Percentiles rank a stretch among this genome's conserved stretches.
Conservation (phyloP, 2,113 vertebrate species). For the Mormyrus lacerda region DNA sequence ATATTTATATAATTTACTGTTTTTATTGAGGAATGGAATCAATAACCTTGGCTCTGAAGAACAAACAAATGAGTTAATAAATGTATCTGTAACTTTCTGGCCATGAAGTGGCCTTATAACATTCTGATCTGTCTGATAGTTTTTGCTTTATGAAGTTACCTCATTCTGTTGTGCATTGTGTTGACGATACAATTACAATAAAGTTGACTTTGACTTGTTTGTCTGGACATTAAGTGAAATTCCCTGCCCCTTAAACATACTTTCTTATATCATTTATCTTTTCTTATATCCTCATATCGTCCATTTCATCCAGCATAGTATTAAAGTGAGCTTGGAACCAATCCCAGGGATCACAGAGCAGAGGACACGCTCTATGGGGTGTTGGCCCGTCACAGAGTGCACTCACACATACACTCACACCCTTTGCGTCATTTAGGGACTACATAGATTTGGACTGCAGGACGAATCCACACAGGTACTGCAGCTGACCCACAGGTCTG, state of each 20-base stretch:
- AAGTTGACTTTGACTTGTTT: background rate
- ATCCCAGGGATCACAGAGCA: background rate
- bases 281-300: background rate
- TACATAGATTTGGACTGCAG: background rate
- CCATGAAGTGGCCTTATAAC: background rate
- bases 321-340: background rate
- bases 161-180: background rate
- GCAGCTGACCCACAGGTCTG: background rate
- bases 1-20: background rate
- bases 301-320: background rate
- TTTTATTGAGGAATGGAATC: conserved; percentile 1
- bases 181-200: background rate
- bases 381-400: background rate
- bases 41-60: background rate
- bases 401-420: background rate
- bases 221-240: background rate
- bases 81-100: background rate
- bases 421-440: background rate
- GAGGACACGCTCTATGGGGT: background rate
- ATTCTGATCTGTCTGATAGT: background rate
- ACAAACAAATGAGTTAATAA: background rate
- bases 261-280: background rate
- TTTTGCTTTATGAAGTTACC: background rate
- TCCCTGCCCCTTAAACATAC: background rate
- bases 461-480: background rate